These are phyloP conservation scores for Branchipolynoe longqiensis DNA, from an alignment of 2,888 invertebrate species.

Conservation along the genomic window DNA sequence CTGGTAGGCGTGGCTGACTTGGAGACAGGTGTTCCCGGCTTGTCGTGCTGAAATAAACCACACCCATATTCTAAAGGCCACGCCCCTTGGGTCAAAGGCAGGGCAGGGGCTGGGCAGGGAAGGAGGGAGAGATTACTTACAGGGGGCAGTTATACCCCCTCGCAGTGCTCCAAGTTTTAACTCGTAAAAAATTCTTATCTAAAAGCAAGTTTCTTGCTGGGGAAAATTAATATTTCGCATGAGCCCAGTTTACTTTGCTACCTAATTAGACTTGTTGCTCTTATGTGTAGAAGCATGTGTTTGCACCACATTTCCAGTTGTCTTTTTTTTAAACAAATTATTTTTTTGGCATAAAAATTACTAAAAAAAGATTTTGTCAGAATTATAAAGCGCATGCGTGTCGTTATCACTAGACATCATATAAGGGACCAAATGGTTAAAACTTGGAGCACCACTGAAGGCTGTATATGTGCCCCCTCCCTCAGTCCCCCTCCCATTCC, in stretches of 20 bases:
- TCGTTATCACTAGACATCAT: too few species aligned
- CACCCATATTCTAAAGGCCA: conserved; percentile 49
- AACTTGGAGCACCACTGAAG: conserved; percentile 47
- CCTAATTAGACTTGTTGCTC: conserved; percentile 39
- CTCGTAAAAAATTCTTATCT: conserved; percentile 24
- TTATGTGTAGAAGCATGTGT: neutral
- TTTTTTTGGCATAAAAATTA: too few species aligned
- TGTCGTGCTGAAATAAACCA: conserved; percentile 65
- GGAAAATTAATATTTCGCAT: conserved; percentile 36
- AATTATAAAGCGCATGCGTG: too few species aligned
- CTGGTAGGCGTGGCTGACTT: conserved; percentile 93
- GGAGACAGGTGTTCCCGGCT: conserved; percentile 92
- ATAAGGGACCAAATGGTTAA: too few species aligned
- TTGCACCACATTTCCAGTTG: neutral
- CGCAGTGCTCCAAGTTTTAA: conserved; percentile 50
- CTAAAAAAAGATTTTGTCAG: too few species aligned
- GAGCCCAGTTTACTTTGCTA: conserved; percentile 51
- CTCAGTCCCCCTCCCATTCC: conserved; percentile 27
- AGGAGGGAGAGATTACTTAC: neutral
- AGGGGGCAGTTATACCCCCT: conserved; percentile 1
- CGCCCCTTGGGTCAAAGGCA: neutral
- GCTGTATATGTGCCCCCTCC: conserved; percentile 19
- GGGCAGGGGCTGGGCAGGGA: neutral
- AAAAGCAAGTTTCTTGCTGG: conserved; percentile 17
- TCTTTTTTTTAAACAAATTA: neutral